Percentiles rank a stretch among this genome's conserved stretches.
Conservation (phyloP, 2,888 invertebrate genomes). For the Dermolepida albohirtum region DNA sequence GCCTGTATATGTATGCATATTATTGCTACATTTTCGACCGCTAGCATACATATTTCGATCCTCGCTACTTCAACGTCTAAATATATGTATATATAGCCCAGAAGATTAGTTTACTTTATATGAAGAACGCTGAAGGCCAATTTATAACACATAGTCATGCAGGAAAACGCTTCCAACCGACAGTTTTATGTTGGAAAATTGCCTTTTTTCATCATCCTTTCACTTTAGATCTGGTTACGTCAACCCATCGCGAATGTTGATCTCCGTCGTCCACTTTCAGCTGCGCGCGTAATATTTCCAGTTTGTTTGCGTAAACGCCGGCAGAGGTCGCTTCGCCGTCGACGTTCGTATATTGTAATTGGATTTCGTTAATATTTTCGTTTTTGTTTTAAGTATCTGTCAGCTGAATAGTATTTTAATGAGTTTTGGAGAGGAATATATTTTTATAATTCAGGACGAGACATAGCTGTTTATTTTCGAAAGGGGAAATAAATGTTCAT, state of each 20-base stretch:
- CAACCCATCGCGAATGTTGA: conserved; percentile 7
- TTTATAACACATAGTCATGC: conserved; percentile 11
- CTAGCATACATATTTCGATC: too few relatives aligned
- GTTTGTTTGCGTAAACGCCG: conserved; percentile 9
- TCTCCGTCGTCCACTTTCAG: conserved; percentile 1
- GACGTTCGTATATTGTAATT: conserved; percentile 8
- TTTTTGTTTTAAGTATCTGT: conserved; percentile 9
- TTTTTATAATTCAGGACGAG: conserved; percentile 1
- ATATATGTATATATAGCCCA: background rate
- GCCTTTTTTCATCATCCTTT: conserved; percentile 23
- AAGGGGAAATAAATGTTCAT: too few relatives aligned
- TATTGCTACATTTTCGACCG: too few relatives aligned
- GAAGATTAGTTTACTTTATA: conserved; percentile 23
- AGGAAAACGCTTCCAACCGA: too few relatives aligned
- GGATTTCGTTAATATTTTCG: conserved; percentile 24
- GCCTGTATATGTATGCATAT: too few relatives aligned
- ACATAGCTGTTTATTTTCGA: background rate
- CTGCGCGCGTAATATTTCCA: background rate
- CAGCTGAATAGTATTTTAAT: conserved; percentile 24
- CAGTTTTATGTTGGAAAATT: conserved; percentile 20
- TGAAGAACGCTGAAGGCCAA: conserved; percentile 12
- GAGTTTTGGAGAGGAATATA: conserved; percentile 3
- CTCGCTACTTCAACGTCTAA: too few relatives aligned
- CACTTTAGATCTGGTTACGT: background rate
- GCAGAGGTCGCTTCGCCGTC: background rate